Evolutionary conservation across 1,140 invertebrate genomes (phyloP).

Genomic region (Lepidostoma basale): DNA sequence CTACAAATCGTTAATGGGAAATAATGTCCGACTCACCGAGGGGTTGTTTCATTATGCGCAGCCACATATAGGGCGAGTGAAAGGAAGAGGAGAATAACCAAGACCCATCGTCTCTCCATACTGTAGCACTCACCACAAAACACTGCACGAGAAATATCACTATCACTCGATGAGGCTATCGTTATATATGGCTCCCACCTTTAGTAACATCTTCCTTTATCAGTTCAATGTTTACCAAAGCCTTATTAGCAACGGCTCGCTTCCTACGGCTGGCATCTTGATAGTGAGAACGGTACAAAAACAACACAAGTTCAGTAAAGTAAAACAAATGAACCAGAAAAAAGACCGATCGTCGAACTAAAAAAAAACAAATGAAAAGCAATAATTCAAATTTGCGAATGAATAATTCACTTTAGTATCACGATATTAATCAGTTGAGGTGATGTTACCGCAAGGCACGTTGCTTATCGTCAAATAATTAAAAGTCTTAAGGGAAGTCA

Average conservation of each 20-base stretch:
- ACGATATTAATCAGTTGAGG: no score
- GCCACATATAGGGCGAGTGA: background rate
- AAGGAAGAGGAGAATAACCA: conserved; percentile 4
- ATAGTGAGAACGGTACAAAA: background rate
- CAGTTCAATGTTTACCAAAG: conserved; percentile 14
- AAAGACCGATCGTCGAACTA: no score
- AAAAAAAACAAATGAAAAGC: no score
- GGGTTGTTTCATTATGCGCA: background rate
- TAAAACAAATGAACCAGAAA: no score
- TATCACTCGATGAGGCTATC: background rate
- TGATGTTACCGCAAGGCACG: no score
- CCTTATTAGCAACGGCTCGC: conserved; percentile 2
- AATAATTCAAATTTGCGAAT: no score
- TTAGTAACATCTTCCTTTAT: conserved; percentile 20
- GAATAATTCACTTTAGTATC: no score
- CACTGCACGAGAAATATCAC: conserved; percentile 24
- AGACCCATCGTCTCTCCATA: conserved; percentile 2
- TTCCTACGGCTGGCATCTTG: conserved; percentile 17
- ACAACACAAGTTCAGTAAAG: no score
- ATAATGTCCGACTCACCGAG: background rate
- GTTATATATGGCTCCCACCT: conserved; percentile 22
- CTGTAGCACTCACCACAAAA: conserved; percentile 15
- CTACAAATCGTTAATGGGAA: no score
- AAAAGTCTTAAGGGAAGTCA: background rate
- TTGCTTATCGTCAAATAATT: no score